Evolutionary conservation across 2,888 invertebrate genomes (phyloP), one percentile per base, ranked within the genome.

Genomic region (Andrena haemorrhoa): DNA sequence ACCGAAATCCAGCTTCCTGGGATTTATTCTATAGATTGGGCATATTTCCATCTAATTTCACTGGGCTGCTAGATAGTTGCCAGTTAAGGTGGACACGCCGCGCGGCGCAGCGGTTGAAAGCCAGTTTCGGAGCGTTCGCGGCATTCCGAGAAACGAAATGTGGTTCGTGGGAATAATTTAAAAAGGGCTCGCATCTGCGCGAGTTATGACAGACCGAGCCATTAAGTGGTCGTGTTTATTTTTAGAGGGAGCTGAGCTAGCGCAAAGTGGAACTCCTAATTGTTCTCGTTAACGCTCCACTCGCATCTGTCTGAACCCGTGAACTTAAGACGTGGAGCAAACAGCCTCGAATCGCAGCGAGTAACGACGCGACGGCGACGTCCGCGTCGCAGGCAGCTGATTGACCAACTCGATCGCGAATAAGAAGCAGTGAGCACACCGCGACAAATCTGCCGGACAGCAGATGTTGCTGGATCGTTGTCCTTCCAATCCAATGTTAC

Each of bases 281-380:
- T 93, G 93, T 93, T 93, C 93, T 93, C 90, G 93, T 93, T 93
- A 93, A 90, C 92, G 90, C 89, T 91, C 86, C 82, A 75, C 91
- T 91, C 91, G 92, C 93, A 93, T 93, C 93, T 93, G 93, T 92
- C 92, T 92, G 93, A 93, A 93, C 92, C 91, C 89, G 88, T 93
- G 92, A 93, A 93, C 92, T 90, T 89, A 86, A 86, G 85, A 89
- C 83, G 83, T 85, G 85, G 78, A 86, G 78, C 77, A 76, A 77
- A 53, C 75, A 61, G 71, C 68, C 60, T 29, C 80, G 80, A 58
- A 73, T 69, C 69, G 58, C 56, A n/a, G 41, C 74, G 70, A 69
- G 56, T 69, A 58, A 81, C 77, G 65, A 53, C 64, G 84, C 73
- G 72, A 41, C 41, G 41, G 41, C 41, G 41, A 41, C 41, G 41